These are phyloP conservation scores for Neosalanx taihuensis DNA, from an alignment of 2,797 vertebrate genomes.

Conservation along the genomic window DNA sequence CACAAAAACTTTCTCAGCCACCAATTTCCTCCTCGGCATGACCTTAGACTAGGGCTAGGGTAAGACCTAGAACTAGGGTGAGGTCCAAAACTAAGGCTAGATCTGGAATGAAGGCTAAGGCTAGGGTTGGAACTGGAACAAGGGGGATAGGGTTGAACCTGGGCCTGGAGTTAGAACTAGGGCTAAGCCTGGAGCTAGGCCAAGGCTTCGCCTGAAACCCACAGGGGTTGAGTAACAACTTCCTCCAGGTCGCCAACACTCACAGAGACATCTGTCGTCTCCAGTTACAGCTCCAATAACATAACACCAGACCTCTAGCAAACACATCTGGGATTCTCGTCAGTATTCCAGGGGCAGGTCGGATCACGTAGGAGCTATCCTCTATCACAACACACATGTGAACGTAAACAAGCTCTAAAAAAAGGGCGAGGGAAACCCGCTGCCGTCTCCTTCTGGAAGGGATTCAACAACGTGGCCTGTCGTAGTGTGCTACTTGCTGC, in stretches of 20 bases:
- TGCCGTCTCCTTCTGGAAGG: constrained; percentile 32
- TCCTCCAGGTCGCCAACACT: background rate
- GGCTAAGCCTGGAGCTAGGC: too few relatives aligned
- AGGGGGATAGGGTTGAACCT: too few relatives aligned
- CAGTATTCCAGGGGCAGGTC: constrained; percentile 1
- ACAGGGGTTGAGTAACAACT: background rate
- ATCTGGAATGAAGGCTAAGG: too few relatives aligned
- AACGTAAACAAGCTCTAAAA: constrained; percentile 26
- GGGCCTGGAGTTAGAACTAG: too few relatives aligned
- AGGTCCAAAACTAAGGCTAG: too few relatives aligned
- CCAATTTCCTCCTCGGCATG: background rate
- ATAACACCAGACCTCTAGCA: background rate
- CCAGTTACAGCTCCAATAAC: background rate
- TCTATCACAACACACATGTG: constrained; percentile 15
- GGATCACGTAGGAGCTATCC: background rate
- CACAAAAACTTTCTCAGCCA: background rate
- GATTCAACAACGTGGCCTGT: constrained; percentile 26
- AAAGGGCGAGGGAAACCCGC: constrained; percentile 22
- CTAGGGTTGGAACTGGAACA: too few relatives aligned
- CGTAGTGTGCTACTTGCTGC: constrained; percentile 31
- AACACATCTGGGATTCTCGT: constrained; percentile 10
- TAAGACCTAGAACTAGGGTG: too few relatives aligned
- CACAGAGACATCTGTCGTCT: background rate
- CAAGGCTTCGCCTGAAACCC: too few relatives aligned
- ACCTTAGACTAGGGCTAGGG: too few relatives aligned